phyloP scores from a whole-genome alignment of 2,113 vertebrate species.

The Candoia aspera region DNA sequence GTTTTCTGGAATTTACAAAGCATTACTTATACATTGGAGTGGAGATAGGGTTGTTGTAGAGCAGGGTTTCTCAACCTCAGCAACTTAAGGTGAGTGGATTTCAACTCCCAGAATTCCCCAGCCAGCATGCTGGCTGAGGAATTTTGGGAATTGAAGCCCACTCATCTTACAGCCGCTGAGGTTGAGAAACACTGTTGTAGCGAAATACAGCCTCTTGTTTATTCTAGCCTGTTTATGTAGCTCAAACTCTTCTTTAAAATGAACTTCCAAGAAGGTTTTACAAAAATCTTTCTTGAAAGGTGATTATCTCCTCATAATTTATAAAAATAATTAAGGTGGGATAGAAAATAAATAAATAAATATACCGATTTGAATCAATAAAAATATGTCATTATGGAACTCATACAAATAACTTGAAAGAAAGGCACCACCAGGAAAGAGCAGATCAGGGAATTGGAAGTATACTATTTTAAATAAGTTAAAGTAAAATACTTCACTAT shows the following conservation, averaged over 20 bases:
- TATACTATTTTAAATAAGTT: conserved; percentile 3
- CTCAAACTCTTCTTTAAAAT: background rate
- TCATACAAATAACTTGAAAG: background rate
- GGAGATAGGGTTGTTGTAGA: background rate
- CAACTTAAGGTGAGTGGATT: too few relatives aligned
- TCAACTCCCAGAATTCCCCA: too few relatives aligned
- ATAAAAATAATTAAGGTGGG: too few relatives aligned
- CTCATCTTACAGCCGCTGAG: background rate
- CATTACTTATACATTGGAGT: background rate
- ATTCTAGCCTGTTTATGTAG: background rate
- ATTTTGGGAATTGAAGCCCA: background rate
- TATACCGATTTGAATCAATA: background rate
- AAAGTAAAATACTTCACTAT: background rate
- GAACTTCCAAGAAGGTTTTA: background rate
- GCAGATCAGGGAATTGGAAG: background rate
- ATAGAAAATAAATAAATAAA: too few relatives aligned
- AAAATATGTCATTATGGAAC: background rate
- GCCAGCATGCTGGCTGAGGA: too few relatives aligned
- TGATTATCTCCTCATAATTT: conserved; percentile 21
- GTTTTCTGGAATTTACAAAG: background rate
- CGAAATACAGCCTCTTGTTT: rapidly evolving
- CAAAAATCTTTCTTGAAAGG: background rate
- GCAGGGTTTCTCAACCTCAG: too few relatives aligned
- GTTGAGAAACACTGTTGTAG: background rate
- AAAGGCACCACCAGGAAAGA: background rate